Base-by-base conservation (phyloP, 2,888 invertebrate species). In the Lithophane semibrunnea region DNA sequence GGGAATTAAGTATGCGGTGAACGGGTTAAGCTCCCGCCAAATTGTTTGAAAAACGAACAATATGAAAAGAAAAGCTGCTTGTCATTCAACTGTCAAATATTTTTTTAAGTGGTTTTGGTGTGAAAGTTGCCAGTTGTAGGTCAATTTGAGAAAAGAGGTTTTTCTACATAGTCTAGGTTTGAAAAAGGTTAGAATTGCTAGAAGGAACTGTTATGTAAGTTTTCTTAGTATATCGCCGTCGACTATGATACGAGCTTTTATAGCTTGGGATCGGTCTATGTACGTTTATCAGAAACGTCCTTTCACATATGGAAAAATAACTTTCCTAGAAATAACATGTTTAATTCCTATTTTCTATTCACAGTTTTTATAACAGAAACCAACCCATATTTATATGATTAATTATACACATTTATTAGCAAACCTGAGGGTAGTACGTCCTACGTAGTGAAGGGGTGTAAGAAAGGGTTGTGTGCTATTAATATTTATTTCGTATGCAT, bases 321-420 rank as follows among this genome's bases (percentile, higher is more conserved):
- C 37, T 76, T 82, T 44, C 13, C 47, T 63, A 63, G 61, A 71
- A 56, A 63, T 9, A 37, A 52, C 24, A 70, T 54, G 16, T 64
- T 49, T 69, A 64, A 75, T 64, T 67, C 37, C 44, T 84, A 68
- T 82, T 85, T 77, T 68, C 69, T 78, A 82, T 82, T 78, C 78
- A 83, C 69, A 67, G 60, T 85, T 84, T 84, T 82, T 85, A 85
- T 58, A 82, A 82, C 86, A 78, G 86, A 84, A 72, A 84, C 82
- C 77, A 84, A 84, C 92, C 91, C 93, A 92, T 93, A 94, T 93
- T 92, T 92, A 88, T 92, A 93, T 96, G 96, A 96, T 96, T 96
- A 96, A 96, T 96, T 95, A 94, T 93, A 93, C 92, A 93, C 95
- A 96, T 96, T 96, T 96, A 96, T 96, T 96, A 96, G 94, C 94